These are phyloP conservation scores for Physeter macrocephalus DNA, from an alignment of 2,113 vertebrate species.

Conservation along the genomic window DNA sequence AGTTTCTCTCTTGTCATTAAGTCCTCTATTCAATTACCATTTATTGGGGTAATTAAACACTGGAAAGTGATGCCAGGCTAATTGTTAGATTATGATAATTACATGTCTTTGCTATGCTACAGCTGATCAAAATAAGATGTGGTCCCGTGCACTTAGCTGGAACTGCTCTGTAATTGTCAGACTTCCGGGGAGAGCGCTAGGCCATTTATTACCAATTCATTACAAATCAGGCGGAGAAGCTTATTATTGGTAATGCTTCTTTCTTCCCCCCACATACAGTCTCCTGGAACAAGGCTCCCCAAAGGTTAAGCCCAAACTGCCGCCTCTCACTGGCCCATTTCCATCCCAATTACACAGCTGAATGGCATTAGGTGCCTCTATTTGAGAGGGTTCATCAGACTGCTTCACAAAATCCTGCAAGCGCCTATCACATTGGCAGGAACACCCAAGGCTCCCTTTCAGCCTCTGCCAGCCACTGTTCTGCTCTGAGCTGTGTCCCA, in stretches of 20 bases:
- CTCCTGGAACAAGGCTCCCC: slow-evolving; percentile 80
- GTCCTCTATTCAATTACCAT: slow-evolving; percentile 84
- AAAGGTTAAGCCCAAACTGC: slow-evolving; percentile 82
- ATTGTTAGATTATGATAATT: slow-evolving; percentile 98
- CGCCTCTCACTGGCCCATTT: slow-evolving; percentile 87
- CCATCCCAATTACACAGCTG: slow-evolving; percentile 94
- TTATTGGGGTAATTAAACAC: slow-evolving; percentile 92
- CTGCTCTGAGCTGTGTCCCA: slow-evolving; percentile 39
- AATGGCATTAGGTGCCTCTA: slow-evolving; percentile 83
- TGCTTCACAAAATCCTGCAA: slow-evolving; percentile 79
- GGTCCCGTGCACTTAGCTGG: slow-evolving; percentile 83
- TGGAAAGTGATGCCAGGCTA: slow-evolving; percentile 90
- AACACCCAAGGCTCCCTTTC: slow-evolving; percentile 36
- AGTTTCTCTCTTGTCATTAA: slow-evolving; percentile 84
- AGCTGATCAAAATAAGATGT: slow-evolving; percentile 89
- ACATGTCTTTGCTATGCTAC: slow-evolving; percentile 88
- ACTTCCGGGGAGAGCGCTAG: slow-evolving; percentile 72
- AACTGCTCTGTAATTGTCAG: slow-evolving; percentile 77
- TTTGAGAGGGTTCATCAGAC: slow-evolving; percentile 85
- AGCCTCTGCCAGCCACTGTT: slow-evolving; percentile 48
- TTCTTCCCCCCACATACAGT: slow-evolving; percentile 40
- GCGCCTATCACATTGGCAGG: slow-evolving; percentile 53
- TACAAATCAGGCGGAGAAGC: slow-evolving; percentile 85
- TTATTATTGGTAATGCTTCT: slow-evolving; percentile 81
- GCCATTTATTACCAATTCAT: slow-evolving; percentile 88